Base-by-base conservation (phyloP, 2,888 invertebrate genomes). In the Cheiracanthium punctorium region DNA sequence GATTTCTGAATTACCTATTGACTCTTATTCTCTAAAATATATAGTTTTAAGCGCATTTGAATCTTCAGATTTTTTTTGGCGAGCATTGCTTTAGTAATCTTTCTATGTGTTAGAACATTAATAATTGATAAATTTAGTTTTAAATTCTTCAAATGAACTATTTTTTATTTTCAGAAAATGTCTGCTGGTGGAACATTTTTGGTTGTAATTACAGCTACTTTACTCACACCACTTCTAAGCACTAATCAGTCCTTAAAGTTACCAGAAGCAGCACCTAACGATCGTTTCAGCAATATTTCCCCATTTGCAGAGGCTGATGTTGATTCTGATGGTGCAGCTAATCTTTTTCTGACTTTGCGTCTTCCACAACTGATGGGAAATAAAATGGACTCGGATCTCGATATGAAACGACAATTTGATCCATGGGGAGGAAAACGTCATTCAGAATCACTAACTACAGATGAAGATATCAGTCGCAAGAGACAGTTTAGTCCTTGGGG, bases 381-480 rank as follows among this genome's bases (percentile, higher is more conserved):
- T 2, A 71, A n/a, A 28, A 52, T 17, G 24, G n/a, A 33, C n/a
- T 7, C 37, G 7, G 69, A 69, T 14, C 1, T 37, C 0, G 58
- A 75, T 17, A 20, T 41, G 29, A 72, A 79, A 24, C 24, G 76
- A 12, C 76, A 72, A 20, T 82, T 77, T 24, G 72, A 77, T 28
- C 82, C 82, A 17, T 79, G 79, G 79, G 80, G 80, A 30, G 76
- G 80, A n/a, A 69, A 70, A 32, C 70, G 76, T 20, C 65, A 69
- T 20, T 43, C 33, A 0, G 24, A 75, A 33, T 0, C 24, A 20
- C 30, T 43, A 12, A 32, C 33, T 30, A 30, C 12, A n/a, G 30
- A 58, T 12, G 12, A 20, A n/a, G 12, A 41, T 37, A 52, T 4
- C 8, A 24, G 33, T 28, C 64, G 71, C 0, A 71, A 71, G 28